Evolutionary conservation across 2,113 vertebrate genomes (phyloP), one percentile per base, ranked within the genome.

Genomic region (Prionailurus viverrinus): DNA sequence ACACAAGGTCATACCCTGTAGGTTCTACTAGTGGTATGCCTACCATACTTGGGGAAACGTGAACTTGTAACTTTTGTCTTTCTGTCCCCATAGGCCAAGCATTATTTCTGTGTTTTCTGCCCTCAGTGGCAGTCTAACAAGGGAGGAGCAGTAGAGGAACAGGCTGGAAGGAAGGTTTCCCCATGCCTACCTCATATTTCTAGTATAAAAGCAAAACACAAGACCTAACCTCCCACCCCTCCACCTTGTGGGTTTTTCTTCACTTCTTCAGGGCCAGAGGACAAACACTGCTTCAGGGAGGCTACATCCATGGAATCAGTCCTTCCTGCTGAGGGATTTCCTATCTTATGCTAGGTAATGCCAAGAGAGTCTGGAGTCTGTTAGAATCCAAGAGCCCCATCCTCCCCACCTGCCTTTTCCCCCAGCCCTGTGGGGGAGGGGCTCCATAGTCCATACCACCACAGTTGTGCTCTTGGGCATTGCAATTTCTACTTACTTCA

Each of bases 21-120:
- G 0, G 4, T 33, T 6, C 19, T 4, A 4, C 10, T 1, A 45
- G 33, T 5, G 61, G 33, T 41, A 36, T 14, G 39, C 33, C 33
- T 41, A 3, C 27, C 1, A 3, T 11, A 7, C 19, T 14, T 2
- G 48, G 68, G 69, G 19, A 27, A 41, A 61, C 6, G 7, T 29
- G 73, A 55, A 36, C 33, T 76, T 55, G 5, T 33, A 36, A 33
- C n/a, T 36, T 13, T 2, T 33, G 71, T 39, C 41, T 65, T 85
- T 33, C 41, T 29, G 6, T 16, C 55, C 25, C 31, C n/a, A 41
- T 7, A 36, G 25, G 39, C 6, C 15, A 3, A 36, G 69, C 6
- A 1, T 21, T 29, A 31, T 29, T 41, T 39, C 71, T 55, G 13
- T 10, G 8, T 36, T 10, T 82, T 27, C 31, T 4, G 33, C 6